These are phyloP conservation scores for Prunella himalayana DNA, from an alignment of 2,113 vertebrate genomes.

Conservation along the genomic window DNA sequence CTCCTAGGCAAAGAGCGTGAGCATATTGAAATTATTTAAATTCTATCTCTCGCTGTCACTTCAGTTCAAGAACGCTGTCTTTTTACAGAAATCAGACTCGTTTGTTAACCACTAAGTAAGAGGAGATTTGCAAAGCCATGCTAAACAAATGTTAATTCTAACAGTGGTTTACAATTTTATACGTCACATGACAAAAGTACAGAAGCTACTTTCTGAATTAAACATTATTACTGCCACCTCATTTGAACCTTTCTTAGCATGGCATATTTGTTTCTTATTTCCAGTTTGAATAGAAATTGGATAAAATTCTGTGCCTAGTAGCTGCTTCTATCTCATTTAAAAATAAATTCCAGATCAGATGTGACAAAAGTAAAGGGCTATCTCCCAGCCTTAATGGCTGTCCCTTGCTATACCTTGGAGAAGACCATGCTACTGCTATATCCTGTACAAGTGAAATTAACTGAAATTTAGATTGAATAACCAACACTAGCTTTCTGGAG, in stretches of 20 bases:
- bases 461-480: neutral
- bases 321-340: neutral
- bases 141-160: neutral
- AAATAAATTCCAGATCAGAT: neutral
- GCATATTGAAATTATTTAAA: fast-evolving
- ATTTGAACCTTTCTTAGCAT: neutral
- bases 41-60: neutral
- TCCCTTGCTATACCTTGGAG: neutral
- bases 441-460: neutral
- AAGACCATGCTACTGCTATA: neutral
- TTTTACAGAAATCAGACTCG: neutral
- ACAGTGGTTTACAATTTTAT: neutral
- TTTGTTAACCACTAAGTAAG: neutral
- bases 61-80: neutral
- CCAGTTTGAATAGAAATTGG: neutral
- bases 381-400: neutral
- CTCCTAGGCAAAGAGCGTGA: fast-evolving
- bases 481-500: neutral
- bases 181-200: neutral
- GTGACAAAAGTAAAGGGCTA: neutral
- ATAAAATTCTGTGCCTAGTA: neutral
- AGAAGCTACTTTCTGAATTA: neutral
- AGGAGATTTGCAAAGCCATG: neutral
- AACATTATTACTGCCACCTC: neutral
- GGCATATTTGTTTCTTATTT: neutral